Evolutionary conservation across 2,797 vertebrate genomes (phyloP), one percentile per base, ranked within the genome.

Genomic region (Spheniscus humboldti): DNA sequence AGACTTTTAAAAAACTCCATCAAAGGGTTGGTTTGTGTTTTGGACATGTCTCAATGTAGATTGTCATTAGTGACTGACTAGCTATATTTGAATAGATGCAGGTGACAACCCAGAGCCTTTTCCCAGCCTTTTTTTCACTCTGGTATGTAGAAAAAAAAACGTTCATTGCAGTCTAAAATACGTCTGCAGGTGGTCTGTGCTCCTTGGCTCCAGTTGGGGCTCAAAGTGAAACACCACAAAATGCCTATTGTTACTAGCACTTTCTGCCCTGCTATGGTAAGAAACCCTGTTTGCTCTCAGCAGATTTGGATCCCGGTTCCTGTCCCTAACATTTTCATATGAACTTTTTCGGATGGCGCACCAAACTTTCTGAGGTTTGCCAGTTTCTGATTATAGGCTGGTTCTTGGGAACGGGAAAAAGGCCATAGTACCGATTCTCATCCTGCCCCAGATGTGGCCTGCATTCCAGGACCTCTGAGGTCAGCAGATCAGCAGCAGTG

Each of bases 51-150:
- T 95, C 88, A 95, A 69, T 92, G 93, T 89, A 94, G 88, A 71
- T 92, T 96, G 90, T 94, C 95, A 75, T 96, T 93, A 92, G 96
- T 90, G 90, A 95, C 83, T 91, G 81, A 73, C 80, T 85, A 93
- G 90, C 71, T 96, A 86, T 95, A 96, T 96, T 85, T 97, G 86
- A 97, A 96, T 96, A 87, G 90, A 91, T 62, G 52, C 74, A 91
- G 95, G 83, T 87, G 88, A 96, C 94, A 96, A 88, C n/a, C 37
- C 82, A 72, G 83, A 88, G 91, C 69, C 90, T 92, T 96, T 96
- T 97, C 92, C 84, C 92, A 94, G 95, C 39, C 88, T 72, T 84
- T 93, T 88, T 31, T 59, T 13, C 33, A 48, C 31, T 67, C 22
- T 5, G 6, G 60, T 63, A 35, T 60, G 43, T 48, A 80, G 41